Conservation (phyloP, 2,888 invertebrate species). For the Melitaea athalia region DNA sequence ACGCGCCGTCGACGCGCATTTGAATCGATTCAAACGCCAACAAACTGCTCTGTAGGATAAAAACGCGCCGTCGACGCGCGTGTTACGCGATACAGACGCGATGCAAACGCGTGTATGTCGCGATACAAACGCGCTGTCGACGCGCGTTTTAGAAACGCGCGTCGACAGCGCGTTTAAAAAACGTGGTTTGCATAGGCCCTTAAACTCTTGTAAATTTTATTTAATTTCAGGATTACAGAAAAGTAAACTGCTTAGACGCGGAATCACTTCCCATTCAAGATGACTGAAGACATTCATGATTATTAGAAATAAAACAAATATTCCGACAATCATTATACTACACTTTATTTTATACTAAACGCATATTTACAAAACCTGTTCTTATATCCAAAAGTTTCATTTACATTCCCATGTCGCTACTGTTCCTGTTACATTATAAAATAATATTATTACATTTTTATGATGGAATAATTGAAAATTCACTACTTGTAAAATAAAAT, state of each 20-base stretch:
- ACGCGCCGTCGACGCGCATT: no score
- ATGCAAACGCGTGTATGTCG: no score
- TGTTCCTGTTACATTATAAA: conserved; percentile 34
- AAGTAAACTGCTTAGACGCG: conserved; percentile 47
- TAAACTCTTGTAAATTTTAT: conserved; percentile 11
- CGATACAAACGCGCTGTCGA: no score
- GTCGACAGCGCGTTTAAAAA: no score
- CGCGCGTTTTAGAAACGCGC: no score
- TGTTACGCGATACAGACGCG: no score
- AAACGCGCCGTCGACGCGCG: no score
- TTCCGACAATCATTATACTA: conserved; percentile 77
- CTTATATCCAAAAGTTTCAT: conserved; percentile 47
- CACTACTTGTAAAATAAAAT: conserved; percentile 47
- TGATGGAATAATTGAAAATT: conserved; percentile 38
- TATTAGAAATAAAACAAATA: conserved; percentile 53
- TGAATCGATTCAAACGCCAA: no score
- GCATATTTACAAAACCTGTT: conserved; percentile 73
- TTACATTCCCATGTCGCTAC: conserved; percentile 46
- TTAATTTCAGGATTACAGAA: conserved; percentile 59
- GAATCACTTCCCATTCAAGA: conserved; percentile 46
- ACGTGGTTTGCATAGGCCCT: no score
- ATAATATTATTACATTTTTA: conserved; percentile 37
- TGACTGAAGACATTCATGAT: conserved; percentile 23
- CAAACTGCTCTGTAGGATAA: no score
- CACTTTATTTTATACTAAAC: conserved; percentile 72